Evolutionary conservation across 2,797 vertebrate genomes (phyloP), one percentile per base, ranked within the genome.

Genomic region (Diplodus sargus): DNA sequence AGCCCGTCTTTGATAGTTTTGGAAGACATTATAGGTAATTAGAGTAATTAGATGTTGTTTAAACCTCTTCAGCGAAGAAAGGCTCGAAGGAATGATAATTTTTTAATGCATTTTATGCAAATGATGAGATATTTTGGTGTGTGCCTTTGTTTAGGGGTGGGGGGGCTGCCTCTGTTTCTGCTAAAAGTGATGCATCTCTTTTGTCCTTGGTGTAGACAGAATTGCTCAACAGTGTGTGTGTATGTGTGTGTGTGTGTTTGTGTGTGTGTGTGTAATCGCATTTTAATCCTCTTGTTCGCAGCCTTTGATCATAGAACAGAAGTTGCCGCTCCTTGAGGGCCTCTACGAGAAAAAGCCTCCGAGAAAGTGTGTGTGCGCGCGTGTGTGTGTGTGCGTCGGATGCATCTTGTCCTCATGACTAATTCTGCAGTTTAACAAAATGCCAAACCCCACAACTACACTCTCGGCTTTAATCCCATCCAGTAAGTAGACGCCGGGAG

Each of bases 201-300:
- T 88, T 86, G 83, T 87, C 74, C 75, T 87, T 83, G 67, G 20
- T 80, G 22, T 85, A 70, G 81, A 67, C 69, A 45, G 48, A 68
- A 15, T 69, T 76, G 61, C 64, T 70, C 59, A 54, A 28, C 45
- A 34, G 52, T 81, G 57, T 82, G 61, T 71, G 70, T 70, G 20
- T 34, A 1, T 6, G 30, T 34, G 52, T 79, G 57, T 82, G 61
- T 70, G 69, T 70, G 12, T 74, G 25, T 25, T 25, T 34, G 52
- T 79, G 57, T 34, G 30, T 34, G 5, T 52, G 17, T 67, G 51
- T 74, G 14, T 42, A 2, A 61, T 13, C 45, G 61, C 56, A 34
- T 82, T 69, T 52, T 73, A 83, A 85, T 79, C 78, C 79, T 85
- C 28, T 78, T 82, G 71, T 88, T 79, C 82, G 60, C 49, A 71